A percentile compares a stretch with the other conserved stretches of the same genome.
Evolutionary conservation across 1,140 invertebrate genomes (phyloP).

Genomic region (Drosophila pruinosa): DNA sequence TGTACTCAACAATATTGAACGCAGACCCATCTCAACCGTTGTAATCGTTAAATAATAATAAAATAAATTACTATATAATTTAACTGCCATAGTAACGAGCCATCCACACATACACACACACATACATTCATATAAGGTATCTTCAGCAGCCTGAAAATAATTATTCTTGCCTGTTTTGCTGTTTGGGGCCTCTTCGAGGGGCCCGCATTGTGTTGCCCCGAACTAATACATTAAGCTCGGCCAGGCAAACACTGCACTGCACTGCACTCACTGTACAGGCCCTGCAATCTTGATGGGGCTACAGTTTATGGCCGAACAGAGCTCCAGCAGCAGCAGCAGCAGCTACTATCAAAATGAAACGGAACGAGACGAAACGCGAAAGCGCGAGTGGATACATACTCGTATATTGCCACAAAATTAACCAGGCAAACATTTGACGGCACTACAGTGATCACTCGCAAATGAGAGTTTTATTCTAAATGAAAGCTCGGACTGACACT

Average conservation of each 20-base stretch:
- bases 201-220: constrained; percentile 4
- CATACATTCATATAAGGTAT: background rate
- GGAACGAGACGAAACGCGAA: background rate
- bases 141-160: constrained; percentile 12
- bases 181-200: constrained; percentile 3
- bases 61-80: background rate
- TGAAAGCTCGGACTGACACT: too few relatives aligned
- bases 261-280: background rate
- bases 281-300: constrained; percentile 20
- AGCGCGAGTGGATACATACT: constrained; percentile 1
- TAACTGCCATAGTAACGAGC: background rate
- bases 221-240: constrained; percentile 8
- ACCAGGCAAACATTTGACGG: background rate
- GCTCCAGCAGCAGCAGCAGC: background rate
- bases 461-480: too few relatives aligned
- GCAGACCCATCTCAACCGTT: background rate
- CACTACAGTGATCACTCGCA: background rate
- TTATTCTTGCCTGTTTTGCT: constrained; percentile 6
- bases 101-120: too few relatives aligned
- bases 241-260: background rate
- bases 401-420: constrained; percentile 20
- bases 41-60: background rate
- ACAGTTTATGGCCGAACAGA: constrained; percentile 9
- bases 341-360: background rate
- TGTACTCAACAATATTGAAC: background rate